Conservation (phyloP, 2,113 vertebrate species). For the Callionymus lyra region DNA sequence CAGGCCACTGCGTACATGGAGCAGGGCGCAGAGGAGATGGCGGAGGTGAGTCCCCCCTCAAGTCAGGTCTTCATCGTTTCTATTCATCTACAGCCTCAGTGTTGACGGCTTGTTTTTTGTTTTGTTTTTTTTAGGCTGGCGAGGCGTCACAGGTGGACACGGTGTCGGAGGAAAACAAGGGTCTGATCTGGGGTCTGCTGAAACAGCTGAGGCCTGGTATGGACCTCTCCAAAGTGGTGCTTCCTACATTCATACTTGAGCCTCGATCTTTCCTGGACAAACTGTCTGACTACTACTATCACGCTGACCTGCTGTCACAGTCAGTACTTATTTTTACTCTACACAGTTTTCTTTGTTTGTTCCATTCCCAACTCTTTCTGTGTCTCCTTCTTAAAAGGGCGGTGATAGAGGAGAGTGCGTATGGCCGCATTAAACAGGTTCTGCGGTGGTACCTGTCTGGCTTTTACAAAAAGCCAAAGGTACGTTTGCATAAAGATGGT, state of each 20-base stretch:
- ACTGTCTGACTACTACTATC: slow-evolving; percentile 90
- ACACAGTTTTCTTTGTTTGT: neutral
- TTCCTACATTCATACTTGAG: slow-evolving; percentile 92
- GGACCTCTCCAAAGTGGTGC: slow-evolving; percentile 87
- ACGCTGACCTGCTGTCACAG: slow-evolving; percentile 89
- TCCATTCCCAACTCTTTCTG: neutral
- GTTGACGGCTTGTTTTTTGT: neutral
- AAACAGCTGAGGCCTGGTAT: slow-evolving; percentile 87
- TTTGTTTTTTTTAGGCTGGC: slow-evolving; percentile 61
- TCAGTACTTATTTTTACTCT: slow-evolving; percentile 50
- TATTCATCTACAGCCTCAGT: neutral
- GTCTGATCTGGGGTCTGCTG: slow-evolving; percentile 82
- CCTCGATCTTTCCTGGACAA: slow-evolving; percentile 91
- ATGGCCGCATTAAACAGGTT: slow-evolving; percentile 82
- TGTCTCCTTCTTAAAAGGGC: slow-evolving; percentile 68
- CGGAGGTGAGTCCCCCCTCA: slow-evolving; percentile 73
- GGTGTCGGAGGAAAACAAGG: slow-evolving; percentile 85
- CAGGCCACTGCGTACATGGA: slow-evolving; percentile 82
- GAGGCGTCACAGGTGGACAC: slow-evolving; percentile 84
- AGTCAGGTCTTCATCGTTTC: neutral
- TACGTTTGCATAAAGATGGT: too few relatives aligned
- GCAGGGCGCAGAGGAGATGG: slow-evolving; percentile 83
- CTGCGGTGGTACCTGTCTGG: slow-evolving; percentile 89
- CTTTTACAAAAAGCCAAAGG: slow-evolving; percentile 96
- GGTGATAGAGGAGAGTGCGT: slow-evolving; percentile 74